These are phyloP conservation scores for Netelia virgata DNA, from an alignment of 2,888 invertebrate species.

Conservation along the genomic window DNA sequence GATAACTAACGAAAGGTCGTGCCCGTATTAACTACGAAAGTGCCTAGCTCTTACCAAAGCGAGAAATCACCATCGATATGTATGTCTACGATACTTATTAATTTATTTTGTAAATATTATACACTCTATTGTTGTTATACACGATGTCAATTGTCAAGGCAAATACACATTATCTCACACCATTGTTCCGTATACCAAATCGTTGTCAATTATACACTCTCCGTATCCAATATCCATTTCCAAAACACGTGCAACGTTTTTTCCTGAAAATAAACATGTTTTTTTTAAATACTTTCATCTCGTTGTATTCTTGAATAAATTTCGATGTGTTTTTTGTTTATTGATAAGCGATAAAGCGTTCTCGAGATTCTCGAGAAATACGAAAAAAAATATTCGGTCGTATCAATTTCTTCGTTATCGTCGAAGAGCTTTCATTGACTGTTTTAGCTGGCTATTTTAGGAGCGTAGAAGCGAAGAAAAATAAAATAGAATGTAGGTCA, in stretches of 20 bases:
- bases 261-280: constrained; percentile 32
- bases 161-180: constrained; percentile 81
- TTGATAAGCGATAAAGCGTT: background rate
- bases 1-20: background rate
- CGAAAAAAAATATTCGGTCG: background rate
- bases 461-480: constrained; percentile 28
- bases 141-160: constrained; percentile 78
- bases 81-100: constrained; percentile 77
- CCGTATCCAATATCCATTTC: background rate
- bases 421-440: background rate
- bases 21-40: constrained; percentile 51
- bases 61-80: constrained; percentile 70
- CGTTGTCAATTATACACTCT: constrained; percentile 31
- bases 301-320: background rate
- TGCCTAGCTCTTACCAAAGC: constrained; percentile 68
- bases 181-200: constrained; percentile 65
- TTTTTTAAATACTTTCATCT: background rate
- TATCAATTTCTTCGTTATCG: constrained; percentile 41
- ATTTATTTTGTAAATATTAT: constrained; percentile 84
- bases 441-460: constrained; percentile 52
- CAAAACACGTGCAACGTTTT: background rate
- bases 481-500: constrained; percentile 20
- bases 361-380: constrained; percentile 13
- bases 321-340: background rate
- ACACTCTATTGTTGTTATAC: constrained; percentile 81